These are phyloP conservation scores for Alcedo atthis DNA, from an alignment of 2,797 vertebrate genomes.

Conservation along the genomic window DNA sequence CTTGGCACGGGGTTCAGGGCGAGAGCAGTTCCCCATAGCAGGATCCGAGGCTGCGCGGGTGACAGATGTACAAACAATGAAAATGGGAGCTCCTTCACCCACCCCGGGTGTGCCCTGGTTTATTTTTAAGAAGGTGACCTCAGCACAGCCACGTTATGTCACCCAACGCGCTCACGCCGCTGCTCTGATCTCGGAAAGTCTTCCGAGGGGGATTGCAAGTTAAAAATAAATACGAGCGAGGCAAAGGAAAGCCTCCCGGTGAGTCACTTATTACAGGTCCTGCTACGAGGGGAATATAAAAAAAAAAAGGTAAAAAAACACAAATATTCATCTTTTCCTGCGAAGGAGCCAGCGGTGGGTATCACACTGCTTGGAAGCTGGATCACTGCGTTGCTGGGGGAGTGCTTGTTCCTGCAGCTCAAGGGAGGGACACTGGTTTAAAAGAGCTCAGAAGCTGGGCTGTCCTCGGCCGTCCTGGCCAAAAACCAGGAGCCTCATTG, in stretches of 20 bases:
- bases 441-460: rapidly evolving
- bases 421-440: background rate
- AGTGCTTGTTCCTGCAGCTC: background rate
- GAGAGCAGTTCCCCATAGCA: rapidly evolving
- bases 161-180: rapidly evolving
- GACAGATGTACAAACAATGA: background rate
- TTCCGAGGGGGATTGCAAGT: background rate
- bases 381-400: background rate
- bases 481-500: background rate
- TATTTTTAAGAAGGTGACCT: constrained; percentile 23
- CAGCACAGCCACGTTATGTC: background rate
- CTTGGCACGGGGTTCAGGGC: rapidly evolving
- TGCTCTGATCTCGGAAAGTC: background rate
- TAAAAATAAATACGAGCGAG: background rate
- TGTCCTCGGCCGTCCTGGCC: rapidly evolving
- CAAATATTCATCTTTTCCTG: background rate
- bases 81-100: rapidly evolving
- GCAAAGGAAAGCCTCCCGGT: background rate
- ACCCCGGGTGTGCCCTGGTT: background rate
- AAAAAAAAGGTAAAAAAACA: background rate
- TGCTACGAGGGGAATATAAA: background rate
- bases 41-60: rapidly evolving
- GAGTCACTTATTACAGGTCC: background rate
- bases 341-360: background rate
- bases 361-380: background rate